Evolutionary conservation across 2,888 invertebrate species (phyloP).

Genomic region (Drosophila borborema): DNA sequence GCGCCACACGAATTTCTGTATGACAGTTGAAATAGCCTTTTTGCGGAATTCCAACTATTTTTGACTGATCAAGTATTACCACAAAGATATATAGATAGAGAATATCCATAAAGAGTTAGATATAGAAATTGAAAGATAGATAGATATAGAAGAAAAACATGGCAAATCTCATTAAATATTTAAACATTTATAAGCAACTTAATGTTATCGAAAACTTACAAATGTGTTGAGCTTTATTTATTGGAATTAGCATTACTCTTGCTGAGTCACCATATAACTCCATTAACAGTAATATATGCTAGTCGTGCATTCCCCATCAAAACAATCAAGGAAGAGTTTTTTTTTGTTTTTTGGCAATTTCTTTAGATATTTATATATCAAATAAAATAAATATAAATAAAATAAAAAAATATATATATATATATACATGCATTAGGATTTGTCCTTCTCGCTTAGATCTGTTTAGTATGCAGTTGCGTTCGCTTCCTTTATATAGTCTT

Average conservation of each 20-base stretch:
- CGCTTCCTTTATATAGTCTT: constrained; percentile 23
- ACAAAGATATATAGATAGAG: neutral
- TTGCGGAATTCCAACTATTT: neutral
- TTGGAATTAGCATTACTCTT: neutral
- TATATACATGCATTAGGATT: constrained; percentile 1
- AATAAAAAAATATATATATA: neutral
- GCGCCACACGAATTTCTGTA: neutral
- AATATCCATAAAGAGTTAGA: neutral
- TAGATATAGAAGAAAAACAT: neutral
- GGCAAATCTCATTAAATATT: neutral
- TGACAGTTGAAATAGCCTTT: neutral
- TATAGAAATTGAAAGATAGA: neutral
- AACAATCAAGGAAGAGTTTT: neutral
- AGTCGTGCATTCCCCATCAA: neutral
- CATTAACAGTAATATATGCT: neutral
- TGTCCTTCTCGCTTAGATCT: constrained; percentile 46
- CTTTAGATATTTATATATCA: neutral
- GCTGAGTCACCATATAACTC: neutral
- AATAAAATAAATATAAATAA: neutral
- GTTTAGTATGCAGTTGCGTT: constrained; percentile 52
- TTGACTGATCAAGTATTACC: neutral
- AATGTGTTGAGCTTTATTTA: neutral
- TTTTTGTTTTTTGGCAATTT: neutral
- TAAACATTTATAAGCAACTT: fast-evolving
- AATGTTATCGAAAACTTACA: neutral